Evolutionary conservation across 2,888 invertebrate genomes (phyloP).

Genomic region (Anthoptus insignis): DNA sequence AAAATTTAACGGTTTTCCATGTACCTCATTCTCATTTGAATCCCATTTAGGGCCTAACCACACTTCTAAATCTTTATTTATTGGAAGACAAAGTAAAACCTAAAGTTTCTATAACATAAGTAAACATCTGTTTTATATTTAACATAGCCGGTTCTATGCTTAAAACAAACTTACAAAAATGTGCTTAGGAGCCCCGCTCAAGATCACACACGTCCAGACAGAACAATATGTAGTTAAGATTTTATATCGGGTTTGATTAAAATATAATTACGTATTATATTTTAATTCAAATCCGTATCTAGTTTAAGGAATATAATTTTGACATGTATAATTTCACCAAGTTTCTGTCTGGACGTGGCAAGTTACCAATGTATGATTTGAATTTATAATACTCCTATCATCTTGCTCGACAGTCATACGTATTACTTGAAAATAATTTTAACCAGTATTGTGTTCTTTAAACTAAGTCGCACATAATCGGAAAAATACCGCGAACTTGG

Average conservation of each 20-base stretch:
- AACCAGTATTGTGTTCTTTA: too few species aligned
- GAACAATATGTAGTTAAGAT: neutral
- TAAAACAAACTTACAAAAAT: slow-evolving; percentile 41
- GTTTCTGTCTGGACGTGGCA: slow-evolving; percentile 8
- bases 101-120: too few species aligned
- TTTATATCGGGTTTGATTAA: too few species aligned
- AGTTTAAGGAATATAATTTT: too few species aligned
- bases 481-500: too few species aligned
- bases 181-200: slow-evolving; percentile 52
- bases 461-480: too few species aligned
- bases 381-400: slow-evolving; percentile 10
- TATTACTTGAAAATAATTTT: neutral
- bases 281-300: too few species aligned
- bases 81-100: neutral
- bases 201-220: slow-evolving; percentile 28
- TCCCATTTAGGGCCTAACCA: slow-evolving; percentile 68
- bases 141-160: neutral
- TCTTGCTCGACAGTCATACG: slow-evolving; percentile 19
- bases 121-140: neutral
- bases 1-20: slow-evolving; percentile 21
- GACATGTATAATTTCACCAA: too few species aligned
- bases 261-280: too few species aligned
- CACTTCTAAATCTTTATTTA: slow-evolving; percentile 50
- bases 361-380: neutral
- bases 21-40: slow-evolving; percentile 81